Evolutionary conservation across 2,888 invertebrate genomes (phyloP).

Genomic region (Bembecia ichneumoniformis): DNA sequence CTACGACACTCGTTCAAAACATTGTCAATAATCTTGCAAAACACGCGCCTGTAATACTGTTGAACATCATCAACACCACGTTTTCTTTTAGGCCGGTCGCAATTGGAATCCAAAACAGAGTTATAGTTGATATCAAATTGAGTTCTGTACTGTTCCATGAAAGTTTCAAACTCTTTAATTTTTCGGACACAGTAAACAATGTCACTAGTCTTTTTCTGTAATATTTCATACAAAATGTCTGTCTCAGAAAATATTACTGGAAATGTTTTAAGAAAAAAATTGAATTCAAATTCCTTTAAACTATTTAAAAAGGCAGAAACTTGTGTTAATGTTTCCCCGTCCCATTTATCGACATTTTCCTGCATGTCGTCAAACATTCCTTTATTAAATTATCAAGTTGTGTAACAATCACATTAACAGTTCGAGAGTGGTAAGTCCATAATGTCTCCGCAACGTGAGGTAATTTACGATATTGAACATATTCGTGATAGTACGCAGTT

Average conservation of each 20-base stretch:
- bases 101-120: too few relatives aligned
- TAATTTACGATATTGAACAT: constrained; percentile 2
- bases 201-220: constrained; percentile 4
- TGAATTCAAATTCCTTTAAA: constrained; percentile 4
- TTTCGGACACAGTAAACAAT: constrained; percentile 1
- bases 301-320: neutral
- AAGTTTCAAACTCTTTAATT: neutral
- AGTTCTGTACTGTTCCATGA: too few relatives aligned
- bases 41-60: too few relatives aligned
- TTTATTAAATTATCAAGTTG: neutral
- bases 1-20: too few relatives aligned
- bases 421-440: constrained; percentile 7
- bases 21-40: too few relatives aligned
- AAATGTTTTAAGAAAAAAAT: constrained; percentile 1
- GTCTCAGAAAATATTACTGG: constrained; percentile 3
- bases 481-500: constrained; percentile 5
- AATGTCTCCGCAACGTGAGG: constrained; percentile 5
- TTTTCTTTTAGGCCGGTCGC: too few relatives aligned
- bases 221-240: constrained; percentile 1
- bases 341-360: constrained; percentile 4
- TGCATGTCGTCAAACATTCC: constrained; percentile 3
- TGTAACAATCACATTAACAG: constrained; percentile 6
- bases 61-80: too few relatives aligned
- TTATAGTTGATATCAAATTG: too few relatives aligned
- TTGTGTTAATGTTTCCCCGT: constrained; percentile 3